phyloP scores from a whole-genome alignment of 2,113 vertebrate species.

The Athene cunicularia region DNA sequence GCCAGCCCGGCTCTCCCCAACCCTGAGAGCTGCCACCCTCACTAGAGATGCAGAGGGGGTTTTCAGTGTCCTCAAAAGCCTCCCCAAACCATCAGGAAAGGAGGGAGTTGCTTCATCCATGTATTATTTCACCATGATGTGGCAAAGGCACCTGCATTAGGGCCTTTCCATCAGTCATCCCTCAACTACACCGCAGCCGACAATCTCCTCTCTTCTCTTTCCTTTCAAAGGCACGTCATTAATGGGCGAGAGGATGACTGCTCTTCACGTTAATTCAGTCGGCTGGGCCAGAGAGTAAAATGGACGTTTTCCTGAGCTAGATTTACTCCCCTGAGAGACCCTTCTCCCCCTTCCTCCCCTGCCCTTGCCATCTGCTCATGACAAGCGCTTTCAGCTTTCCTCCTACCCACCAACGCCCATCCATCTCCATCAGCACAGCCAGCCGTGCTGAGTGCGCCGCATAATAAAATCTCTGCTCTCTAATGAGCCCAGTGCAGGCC shows the following conservation, averaged over 20 bases:
- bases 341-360: not conserved
- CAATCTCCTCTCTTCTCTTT: not conserved
- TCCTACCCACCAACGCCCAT: not conserved
- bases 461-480: not conserved
- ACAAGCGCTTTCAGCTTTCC: not conserved
- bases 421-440: not conserved
- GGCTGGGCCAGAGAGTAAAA: not conserved
- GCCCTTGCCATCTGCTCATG: not conserved
- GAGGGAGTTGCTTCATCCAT: not conserved
- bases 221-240: not conserved
- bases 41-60: accelerated
- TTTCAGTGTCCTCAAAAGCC: not conserved
- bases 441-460: not conserved
- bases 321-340: not conserved
- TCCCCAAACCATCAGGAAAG: not conserved
- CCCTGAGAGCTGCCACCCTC: not conserved
- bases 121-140: not conserved
- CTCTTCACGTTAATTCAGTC: not conserved
- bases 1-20: not conserved
- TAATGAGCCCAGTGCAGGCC: not conserved
- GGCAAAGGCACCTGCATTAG: not conserved
- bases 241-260: not conserved
- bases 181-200: not conserved
- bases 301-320: not conserved
- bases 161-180: not conserved